Percentiles rank a stretch among this genome's conserved stretches.
Conservation (phyloP, 2,797 vertebrate species). For the Emydoidea blandingii region DNA sequence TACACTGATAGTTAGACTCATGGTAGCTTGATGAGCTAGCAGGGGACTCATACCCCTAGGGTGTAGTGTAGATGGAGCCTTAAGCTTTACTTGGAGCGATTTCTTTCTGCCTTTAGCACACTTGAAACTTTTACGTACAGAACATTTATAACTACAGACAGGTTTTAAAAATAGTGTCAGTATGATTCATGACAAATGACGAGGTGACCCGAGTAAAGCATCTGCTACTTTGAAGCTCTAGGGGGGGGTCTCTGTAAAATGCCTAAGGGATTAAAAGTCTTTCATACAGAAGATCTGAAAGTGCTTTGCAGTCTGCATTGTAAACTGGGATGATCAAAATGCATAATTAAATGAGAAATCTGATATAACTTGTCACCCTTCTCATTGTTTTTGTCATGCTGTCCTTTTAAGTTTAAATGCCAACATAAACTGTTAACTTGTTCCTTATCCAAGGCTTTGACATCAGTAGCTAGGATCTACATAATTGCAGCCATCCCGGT, state of each 20-base stretch:
- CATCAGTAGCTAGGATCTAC: background rate
- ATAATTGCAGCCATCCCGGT: background rate
- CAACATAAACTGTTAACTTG: background rate
- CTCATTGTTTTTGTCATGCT: background rate
- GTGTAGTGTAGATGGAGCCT: rapidly evolving
- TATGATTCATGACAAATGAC: background rate
- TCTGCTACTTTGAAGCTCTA: background rate
- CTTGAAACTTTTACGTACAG: rapidly evolving
- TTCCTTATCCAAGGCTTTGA: background rate
- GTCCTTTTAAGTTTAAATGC: background rate
- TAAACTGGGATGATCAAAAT: background rate
- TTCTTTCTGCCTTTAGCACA: background rate
- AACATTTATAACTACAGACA: rapidly evolving
- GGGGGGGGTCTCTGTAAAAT: background rate
- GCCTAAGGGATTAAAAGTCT: background rate
- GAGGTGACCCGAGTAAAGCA: background rate
- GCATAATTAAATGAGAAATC: background rate
- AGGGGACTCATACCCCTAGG: background rate
- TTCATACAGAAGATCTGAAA: background rate
- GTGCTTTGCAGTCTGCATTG: background rate
- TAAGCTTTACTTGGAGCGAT: background rate
- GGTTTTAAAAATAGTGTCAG: background rate
- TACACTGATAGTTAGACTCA: background rate
- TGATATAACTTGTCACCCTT: background rate
- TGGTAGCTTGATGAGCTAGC: background rate